Evolutionary conservation across 2,113 vertebrate species (phyloP), one percentile per base, ranked within the genome.

Genomic region (Bubo blakistoni): DNA sequence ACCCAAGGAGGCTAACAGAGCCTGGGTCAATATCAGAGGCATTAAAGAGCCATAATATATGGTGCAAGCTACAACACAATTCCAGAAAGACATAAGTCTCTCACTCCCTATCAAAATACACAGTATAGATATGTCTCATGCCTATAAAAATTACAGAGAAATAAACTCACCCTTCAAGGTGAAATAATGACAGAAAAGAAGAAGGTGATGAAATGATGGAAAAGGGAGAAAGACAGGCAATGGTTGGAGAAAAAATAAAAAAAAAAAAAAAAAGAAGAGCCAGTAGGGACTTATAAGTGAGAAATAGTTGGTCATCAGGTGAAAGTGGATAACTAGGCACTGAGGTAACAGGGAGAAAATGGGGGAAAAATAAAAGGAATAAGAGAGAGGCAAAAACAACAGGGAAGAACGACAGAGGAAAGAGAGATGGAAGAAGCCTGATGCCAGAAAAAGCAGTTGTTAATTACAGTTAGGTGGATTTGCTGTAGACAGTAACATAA

Each of bases 401-500:
- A 38, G 30, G 63, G 65, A 47, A 91, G 51, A 88, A 69, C 7
- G 11, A 57, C 65, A 95, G 61, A 89, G 47, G 69, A 49, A 71
- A 79, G 82, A 91, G 88, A 92, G 58, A 85, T 87, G 81, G 88
- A 79, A 74, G 49, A 82, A 94, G 78, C 7, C 32, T 3, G 9
- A 32, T 70, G 77, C 21, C 88, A 79, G 86, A n/a, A 92, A 77
- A 90, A 93, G 86, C 44, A 76, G 74, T 32, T 94, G 91, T 89
- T 96, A 96, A 96, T 95, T 94, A 78, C 62, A 82, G 44, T 81
- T 67, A 30, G 36, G 91, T 51, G 81, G 54, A 79, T 86, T 92
- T 89, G 81, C 96, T 85, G 51, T 30, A 88, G 81, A 73, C 72
- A 90, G 76, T 72, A 95, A 65, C 22, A 0, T 87, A 92, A 76